phyloP scores from a whole-genome alignment of 53 echinoderm and acorn worm genomes.

The Stichopus horrens region DNA sequence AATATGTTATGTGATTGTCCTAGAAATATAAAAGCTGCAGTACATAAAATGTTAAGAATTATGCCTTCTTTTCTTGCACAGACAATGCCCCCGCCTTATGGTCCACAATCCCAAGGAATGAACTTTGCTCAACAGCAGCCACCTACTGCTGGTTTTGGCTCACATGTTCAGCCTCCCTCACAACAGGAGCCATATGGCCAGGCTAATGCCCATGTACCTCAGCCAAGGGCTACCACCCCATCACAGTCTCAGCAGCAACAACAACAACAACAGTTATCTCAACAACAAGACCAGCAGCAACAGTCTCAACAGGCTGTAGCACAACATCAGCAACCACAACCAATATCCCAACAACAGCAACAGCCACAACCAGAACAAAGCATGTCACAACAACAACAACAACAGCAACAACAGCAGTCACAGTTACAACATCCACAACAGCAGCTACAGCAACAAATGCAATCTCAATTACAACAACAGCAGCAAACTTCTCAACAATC shows the following conservation, averaged over 20 bases:
- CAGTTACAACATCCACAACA: slow-evolving; percentile 4
- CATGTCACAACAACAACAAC: slow-evolving; percentile 37
- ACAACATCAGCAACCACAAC: slow-evolving; percentile 7
- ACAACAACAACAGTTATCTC: neutral
- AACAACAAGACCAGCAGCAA: neutral
- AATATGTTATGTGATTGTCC: too few relatives aligned
- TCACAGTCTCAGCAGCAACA: slow-evolving; percentile 24
- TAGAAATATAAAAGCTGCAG: too few relatives aligned
- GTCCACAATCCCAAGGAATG: slow-evolving; percentile 55
- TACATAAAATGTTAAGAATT: too few relatives aligned
- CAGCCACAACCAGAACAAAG: slow-evolving; percentile 28
- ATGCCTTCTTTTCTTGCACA: neutral
- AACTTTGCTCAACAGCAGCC: slow-evolving; percentile 36
- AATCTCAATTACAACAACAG: slow-evolving; percentile 48
- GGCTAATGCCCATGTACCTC: slow-evolving; percentile 34
- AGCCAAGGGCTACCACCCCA: slow-evolving; percentile 38
- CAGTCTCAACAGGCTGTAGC: neutral
- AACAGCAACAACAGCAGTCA: neutral
- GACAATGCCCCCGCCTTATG: slow-evolving; percentile 55
- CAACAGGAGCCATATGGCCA: slow-evolving; percentile 18
- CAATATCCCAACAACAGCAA: slow-evolving; percentile 26
- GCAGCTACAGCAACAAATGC: slow-evolving; percentile 4
- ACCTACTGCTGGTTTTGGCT: slow-evolving; percentile 34
- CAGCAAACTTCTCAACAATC: slow-evolving; percentile 48
- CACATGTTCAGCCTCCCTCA: slow-evolving; percentile 34